These are phyloP conservation scores for Heliconius congener DNA, from an alignment of 1,140 invertebrate genomes.

Conservation along the genomic window DNA sequence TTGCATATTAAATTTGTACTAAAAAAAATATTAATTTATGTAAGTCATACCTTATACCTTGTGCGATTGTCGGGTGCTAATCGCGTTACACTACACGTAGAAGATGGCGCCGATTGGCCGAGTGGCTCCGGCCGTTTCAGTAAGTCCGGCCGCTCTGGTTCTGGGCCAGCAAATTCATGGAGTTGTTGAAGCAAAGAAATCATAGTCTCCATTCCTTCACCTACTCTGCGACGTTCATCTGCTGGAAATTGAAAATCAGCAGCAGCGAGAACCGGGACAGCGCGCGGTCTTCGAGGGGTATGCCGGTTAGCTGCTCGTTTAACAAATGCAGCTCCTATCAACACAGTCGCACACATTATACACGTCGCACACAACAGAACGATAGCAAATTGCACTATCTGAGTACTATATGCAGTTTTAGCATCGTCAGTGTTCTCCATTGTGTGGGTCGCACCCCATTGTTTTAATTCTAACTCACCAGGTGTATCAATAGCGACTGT, in stretches of 20 bases:
- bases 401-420: not conserved
- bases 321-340: slow-evolving; percentile 35
- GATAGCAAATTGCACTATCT: slow-evolving; percentile 15
- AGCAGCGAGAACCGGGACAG: slow-evolving; percentile 46
- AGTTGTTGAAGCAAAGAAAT: slow-evolving; percentile 90
- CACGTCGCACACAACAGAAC: slow-evolving; percentile 29
- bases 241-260: slow-evolving; percentile 61
- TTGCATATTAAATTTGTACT: not conserved
- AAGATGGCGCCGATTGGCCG: slow-evolving; percentile 83
- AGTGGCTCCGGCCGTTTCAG: slow-evolving; percentile 84
- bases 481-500: slow-evolving; percentile 38
- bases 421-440: slow-evolving; percentile 14
- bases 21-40: not conserved
- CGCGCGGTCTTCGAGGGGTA: slow-evolving; percentile 39
- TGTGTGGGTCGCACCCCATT: slow-evolving; percentile 28
- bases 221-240: slow-evolving; percentile 80
- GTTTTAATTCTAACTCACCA: slow-evolving; percentile 20
- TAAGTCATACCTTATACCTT: slow-evolving; percentile 87
- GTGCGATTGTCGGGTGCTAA: slow-evolving; percentile 87
- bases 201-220: slow-evolving; percentile 91
- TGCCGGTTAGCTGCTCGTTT: slow-evolving; percentile 30
- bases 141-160: slow-evolving; percentile 91
- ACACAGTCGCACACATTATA: slow-evolving; percentile 30
- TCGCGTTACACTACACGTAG: slow-evolving; percentile 84
- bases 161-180: slow-evolving; percentile 89